Conservation (phyloP, 2,113 vertebrate species). For the Scopus umbretta region DNA sequence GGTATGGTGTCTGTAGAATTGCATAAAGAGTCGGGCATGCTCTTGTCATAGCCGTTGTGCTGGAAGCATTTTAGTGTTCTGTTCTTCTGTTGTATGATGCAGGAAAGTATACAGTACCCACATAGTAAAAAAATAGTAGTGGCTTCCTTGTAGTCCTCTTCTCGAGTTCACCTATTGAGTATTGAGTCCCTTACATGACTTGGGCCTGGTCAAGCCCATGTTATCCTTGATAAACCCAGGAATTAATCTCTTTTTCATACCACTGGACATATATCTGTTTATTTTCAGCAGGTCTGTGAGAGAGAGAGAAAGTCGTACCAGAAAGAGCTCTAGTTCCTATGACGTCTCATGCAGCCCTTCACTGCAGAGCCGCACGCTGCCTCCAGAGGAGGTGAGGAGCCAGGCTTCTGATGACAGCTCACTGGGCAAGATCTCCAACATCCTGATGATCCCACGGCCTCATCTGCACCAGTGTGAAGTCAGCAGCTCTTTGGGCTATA, state of each 20-base stretch:
- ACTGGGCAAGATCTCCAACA: slow-evolving; percentile 88
- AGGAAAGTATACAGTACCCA: background rate
- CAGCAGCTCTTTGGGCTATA: slow-evolving; percentile 97
- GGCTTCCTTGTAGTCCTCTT: background rate
- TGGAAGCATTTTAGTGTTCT: background rate
- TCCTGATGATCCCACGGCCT: slow-evolving; percentile 88
- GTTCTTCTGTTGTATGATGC: background rate
- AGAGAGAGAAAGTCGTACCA: slow-evolving; percentile 77
- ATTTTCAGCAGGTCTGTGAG: slow-evolving; percentile 68
- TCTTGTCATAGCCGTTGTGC: background rate
- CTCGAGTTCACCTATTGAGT: background rate
- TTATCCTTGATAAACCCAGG: background rate
- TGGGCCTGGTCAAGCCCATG: background rate
- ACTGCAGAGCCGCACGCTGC: slow-evolving; percentile 70
- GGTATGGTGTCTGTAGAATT: background rate
- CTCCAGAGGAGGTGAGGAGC: slow-evolving; percentile 87
- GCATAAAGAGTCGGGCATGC: background rate
- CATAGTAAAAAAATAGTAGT: background rate
- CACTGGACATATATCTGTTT: background rate
- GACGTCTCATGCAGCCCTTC: slow-evolving; percentile 81
- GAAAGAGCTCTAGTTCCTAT: slow-evolving; percentile 89
- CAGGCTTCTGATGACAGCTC: slow-evolving; percentile 93
- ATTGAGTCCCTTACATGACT: background rate
- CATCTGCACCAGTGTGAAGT: slow-evolving; percentile 90
- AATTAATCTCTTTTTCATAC: background rate